A percentile compares a stretch with the other conserved stretches of the same genome.
Evolutionary conservation across 2,797 vertebrate genomes (phyloP).

Genomic region (Manis pentadactyla): DNA sequence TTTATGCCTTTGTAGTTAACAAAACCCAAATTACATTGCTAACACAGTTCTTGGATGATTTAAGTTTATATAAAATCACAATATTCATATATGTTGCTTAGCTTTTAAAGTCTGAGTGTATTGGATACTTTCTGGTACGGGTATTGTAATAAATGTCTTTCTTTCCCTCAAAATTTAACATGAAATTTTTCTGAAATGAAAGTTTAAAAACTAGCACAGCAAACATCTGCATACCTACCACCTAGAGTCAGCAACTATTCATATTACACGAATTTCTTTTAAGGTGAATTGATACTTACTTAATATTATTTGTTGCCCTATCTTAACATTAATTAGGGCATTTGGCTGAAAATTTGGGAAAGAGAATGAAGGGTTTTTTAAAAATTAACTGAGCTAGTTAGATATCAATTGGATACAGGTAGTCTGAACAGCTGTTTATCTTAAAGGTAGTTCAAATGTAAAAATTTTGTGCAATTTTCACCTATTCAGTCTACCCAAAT

Average conservation of each 20-base stretch:
- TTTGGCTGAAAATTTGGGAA: neutral
- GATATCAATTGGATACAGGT: neutral
- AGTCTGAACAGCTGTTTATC: neutral
- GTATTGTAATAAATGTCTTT: neutral
- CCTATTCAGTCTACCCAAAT: neutral
- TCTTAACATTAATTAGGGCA: neutral
- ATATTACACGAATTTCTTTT: neutral
- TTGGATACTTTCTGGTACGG: neutral
- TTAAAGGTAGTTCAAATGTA: conserved; percentile 26
- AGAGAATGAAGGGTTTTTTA: neutral
- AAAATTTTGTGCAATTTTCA: neutral
- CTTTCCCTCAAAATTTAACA: neutral
- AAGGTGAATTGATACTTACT: neutral
- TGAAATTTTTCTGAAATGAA: neutral
- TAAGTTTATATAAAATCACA: neutral
- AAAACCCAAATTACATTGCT: neutral
- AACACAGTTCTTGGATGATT: neutral
- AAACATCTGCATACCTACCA: neutral
- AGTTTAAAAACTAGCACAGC: neutral
- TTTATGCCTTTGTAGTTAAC: conserved; percentile 36
- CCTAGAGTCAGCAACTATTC: neutral
- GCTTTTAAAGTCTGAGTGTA: neutral
- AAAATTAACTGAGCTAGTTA: neutral
- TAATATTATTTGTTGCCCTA: neutral
- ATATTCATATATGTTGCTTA: neutral